Conservation (phyloP, 2,797 vertebrate species). For the Gambusia yucatana region DNA sequence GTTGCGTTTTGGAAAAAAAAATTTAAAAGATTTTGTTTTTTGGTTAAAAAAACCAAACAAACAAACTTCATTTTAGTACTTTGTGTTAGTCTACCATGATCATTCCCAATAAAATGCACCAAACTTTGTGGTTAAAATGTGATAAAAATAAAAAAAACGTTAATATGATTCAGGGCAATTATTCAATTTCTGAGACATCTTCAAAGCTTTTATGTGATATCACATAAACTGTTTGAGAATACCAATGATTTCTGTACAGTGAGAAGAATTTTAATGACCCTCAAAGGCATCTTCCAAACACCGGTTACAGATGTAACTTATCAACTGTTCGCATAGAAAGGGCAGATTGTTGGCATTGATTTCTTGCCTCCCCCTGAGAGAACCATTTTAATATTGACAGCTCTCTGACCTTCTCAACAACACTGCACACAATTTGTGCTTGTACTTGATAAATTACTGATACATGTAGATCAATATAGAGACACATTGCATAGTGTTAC, state of each 20-base stretch:
- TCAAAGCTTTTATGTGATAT: background rate
- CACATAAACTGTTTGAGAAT: background rate
- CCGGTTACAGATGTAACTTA: background rate
- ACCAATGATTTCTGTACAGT: background rate
- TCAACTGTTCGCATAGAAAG: slow-evolving; percentile 14
- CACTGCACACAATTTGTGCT: slow-evolving; percentile 10
- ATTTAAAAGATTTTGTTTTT: background rate
- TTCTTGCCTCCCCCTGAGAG: slow-evolving; percentile 2
- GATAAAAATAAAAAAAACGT: background rate
- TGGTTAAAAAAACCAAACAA: background rate
- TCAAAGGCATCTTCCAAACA: background rate
- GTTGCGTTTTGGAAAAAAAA: background rate
- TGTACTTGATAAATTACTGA: slow-evolving; percentile 24
- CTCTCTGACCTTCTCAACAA: slow-evolving; percentile 26
- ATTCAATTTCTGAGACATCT: background rate
- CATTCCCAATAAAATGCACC: background rate
- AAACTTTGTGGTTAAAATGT: background rate
- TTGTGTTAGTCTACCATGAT: background rate
- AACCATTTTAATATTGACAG: slow-evolving; percentile 17
- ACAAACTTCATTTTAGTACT: background rate
- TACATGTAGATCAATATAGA: background rate
- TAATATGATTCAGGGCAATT: background rate
- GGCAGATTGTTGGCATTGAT: slow-evolving; percentile 12
- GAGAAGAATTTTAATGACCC: background rate
- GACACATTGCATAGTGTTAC: background rate